Conservation (phyloP, 2,888 invertebrate species). For the Venusia cambrica region DNA sequence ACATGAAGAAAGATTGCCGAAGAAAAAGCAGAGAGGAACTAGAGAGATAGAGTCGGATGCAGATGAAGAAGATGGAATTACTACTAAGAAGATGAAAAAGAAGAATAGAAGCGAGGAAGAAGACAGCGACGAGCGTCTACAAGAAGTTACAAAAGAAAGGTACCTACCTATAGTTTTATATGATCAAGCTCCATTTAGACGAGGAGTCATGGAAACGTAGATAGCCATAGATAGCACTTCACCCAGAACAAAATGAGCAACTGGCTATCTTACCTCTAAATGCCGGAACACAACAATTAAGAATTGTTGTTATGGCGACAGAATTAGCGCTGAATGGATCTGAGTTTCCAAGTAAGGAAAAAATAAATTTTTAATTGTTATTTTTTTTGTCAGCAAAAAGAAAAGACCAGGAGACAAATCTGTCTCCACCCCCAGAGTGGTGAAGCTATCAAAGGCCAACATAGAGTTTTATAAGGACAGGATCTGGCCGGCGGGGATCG, state of each 20-base stretch:
- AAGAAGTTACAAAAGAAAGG: conserved; percentile 6
- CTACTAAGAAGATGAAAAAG: conserved; percentile 2
- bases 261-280: too few species aligned
- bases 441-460: conserved; percentile 47
- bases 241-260: too few species aligned
- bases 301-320: too few species aligned
- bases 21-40: neutral
- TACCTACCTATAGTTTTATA: too few species aligned
- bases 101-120: neutral
- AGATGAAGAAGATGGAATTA: neutral
- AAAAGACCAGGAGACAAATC: conserved; percentile 11
- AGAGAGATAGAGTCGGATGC: neutral
- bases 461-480: conserved; percentile 61
- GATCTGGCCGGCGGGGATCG: conserved; percentile 52
- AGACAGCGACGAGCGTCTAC: neutral
- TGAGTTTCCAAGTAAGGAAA: too few species aligned
- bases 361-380: neutral
- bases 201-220: too few species aligned
- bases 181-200: too few species aligned
- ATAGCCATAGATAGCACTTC: too few species aligned
- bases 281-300: too few species aligned
- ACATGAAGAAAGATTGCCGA: neutral
- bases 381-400: conserved; percentile 1
- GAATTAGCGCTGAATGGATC: too few species aligned
- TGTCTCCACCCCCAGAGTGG: conserved; percentile 29